These are phyloP conservation scores for Scaeva pyrastri DNA, from an alignment of 2,888 invertebrate species.

Conservation along the genomic window DNA sequence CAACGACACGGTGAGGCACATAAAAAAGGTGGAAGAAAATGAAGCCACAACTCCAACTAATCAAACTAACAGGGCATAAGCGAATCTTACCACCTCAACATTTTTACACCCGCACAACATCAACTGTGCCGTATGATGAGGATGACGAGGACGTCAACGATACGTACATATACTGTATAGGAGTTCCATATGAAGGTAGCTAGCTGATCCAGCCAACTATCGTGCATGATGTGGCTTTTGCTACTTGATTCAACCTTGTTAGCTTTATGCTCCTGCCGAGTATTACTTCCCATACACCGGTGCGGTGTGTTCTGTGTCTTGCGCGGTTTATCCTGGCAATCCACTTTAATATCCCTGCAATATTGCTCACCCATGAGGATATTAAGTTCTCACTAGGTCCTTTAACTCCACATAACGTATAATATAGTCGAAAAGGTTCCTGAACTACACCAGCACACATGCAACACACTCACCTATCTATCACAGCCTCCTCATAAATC, in stretches of 20 bases:
- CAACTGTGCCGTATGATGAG: neutral
- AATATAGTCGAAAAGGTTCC: slow-evolving; percentile 45
- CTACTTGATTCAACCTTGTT: slow-evolving; percentile 55
- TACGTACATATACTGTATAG: neutral
- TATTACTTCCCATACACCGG: neutral
- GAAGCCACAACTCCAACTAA: slow-evolving; percentile 61
- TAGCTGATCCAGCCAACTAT: slow-evolving; percentile 57
- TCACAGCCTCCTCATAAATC: slow-evolving; percentile 75
- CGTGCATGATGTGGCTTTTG: slow-evolving; percentile 65
- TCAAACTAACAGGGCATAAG: slow-evolving; percentile 72
- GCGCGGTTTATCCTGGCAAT: slow-evolving; percentile 60
- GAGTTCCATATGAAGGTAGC: neutral
- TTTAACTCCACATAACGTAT: slow-evolving; percentile 32
- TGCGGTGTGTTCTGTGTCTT: neutral
- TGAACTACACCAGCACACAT: slow-evolving; percentile 13
- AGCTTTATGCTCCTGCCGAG: slow-evolving; percentile 30
- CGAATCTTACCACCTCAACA: slow-evolving; percentile 64
- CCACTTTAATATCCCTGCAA: slow-evolving; percentile 72
- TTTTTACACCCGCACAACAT: neutral
- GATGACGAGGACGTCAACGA: neutral
- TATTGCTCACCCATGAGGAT: slow-evolving; percentile 73
- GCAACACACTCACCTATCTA: slow-evolving; percentile 69
- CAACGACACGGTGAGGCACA: neutral
- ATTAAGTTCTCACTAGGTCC: slow-evolving; percentile 71
- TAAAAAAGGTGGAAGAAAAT: slow-evolving; percentile 15